Base-by-base conservation (phyloP, 1,140 invertebrate species). In the Microplitis demolitor region DNA sequence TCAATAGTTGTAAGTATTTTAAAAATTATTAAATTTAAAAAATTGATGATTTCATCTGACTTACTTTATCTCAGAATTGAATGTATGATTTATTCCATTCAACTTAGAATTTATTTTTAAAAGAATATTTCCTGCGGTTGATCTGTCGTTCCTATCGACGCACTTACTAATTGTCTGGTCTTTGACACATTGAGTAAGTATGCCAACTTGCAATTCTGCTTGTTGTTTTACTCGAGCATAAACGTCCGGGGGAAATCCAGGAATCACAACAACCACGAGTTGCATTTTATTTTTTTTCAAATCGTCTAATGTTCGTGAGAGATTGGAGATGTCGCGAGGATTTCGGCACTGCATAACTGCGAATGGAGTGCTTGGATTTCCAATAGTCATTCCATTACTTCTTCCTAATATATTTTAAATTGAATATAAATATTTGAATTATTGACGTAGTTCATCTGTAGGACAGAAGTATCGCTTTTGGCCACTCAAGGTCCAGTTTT, bases 61-160 rank as follows among this genome's bases (percentile, higher is more conserved):
- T 6, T 45, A 45, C 39, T 11, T 45, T 6, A 45, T 31, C 37
- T 34, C 39, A 56, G 54, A 0, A 82, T 3, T 82, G 51, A 0
- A 13, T 95, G 77, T 13, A 80, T 96, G 93, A 87, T 97, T 97
- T 0, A 91, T 87, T 0, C 95, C 95, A 84, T 95, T 94, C 39
- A 97, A 78, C 84, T 97, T 97, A 0, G 94, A 91, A 82, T 94
- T 94, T 0, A 97, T 90, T 88, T 98, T 97, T 0, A 96, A 82
- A 13, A 96, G 82, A 74, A 97, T 92, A 81, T 97, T 97, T 0
- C 83, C 77, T n/a, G 89, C 80, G 0, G 90, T 88, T 3, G 88
- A 80, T 6, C 72, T 33, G 74, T 89, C 71, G 88, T 83, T 69
- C 78, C 83, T 72, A 53, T 83, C 66, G 4, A 63, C 4, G 4